These are phyloP conservation scores for Coecobrya sp. DNA, from an alignment of 2,888 invertebrate genomes.

Conservation along the genomic window DNA sequence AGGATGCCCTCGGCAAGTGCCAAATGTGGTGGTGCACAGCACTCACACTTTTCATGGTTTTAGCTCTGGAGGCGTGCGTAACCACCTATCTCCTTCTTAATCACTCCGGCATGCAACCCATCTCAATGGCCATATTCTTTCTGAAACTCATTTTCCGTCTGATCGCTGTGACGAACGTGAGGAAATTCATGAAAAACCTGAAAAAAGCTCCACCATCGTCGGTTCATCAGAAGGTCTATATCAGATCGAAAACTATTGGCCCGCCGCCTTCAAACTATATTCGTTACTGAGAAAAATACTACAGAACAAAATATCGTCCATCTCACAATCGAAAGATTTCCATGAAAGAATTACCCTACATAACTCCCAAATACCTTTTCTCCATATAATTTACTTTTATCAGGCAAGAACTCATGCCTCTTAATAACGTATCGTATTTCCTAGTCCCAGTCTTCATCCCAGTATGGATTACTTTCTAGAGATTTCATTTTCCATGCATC, in stretches of 20 bases:
- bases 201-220: slow-evolving; percentile 84
- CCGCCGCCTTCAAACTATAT: slow-evolving; percentile 85
- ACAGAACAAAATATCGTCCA: slow-evolving; percentile 1
- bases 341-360: too few species aligned
- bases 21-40: slow-evolving; percentile 85
- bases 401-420: too few species aligned
- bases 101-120: slow-evolving; percentile 83
- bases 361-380: not conserved
- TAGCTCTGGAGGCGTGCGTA: slow-evolving; percentile 79
- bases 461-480: too few species aligned
- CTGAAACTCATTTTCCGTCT: slow-evolving; percentile 83
- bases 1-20: slow-evolving; percentile 84
- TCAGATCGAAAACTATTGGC: slow-evolving; percentile 83
- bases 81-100: slow-evolving; percentile 78
- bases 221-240: slow-evolving; percentile 84
- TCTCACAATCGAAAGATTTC: not conserved
- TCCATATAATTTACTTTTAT: not conserved
- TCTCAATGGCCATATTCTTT: slow-evolving; percentile 83
- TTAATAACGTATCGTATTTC: too few species aligned
- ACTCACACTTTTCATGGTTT: slow-evolving; percentile 81
- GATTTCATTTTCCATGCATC: not conserved
- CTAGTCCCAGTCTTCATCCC: too few species aligned
- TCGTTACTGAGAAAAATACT: slow-evolving; percentile 67
- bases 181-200: slow-evolving; percentile 84
- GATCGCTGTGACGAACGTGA: slow-evolving; percentile 81